Base-by-base conservation (phyloP, 2,888 invertebrate genomes). In the Drosophila villosipedis region DNA sequence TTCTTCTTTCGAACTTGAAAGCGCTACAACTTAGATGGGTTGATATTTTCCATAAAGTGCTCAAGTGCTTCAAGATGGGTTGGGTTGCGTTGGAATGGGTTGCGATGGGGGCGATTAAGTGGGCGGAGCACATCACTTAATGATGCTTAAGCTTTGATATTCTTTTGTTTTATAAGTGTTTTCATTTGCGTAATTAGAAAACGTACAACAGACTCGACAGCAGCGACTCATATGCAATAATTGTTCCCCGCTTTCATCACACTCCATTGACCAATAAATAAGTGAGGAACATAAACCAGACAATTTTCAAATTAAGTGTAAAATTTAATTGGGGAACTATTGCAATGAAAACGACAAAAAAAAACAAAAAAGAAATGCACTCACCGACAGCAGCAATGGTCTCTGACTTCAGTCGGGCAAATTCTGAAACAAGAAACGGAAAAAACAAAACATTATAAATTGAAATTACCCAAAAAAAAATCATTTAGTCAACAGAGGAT, bases 1-100 rank as follows among this genome's bases (percentile, higher is more conserved):
- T 39, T 50, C 37, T 58, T 35, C 25, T 50, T 19, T 33, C 31
- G 33, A 53, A 71, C 47, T 87, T 67, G 67, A 80, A 59, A 80
- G 80, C 76, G 41, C 52, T 37, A 22, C 33, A 28, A 47, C 47
- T 47, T 37, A 52, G 57, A 77, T 58, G n/a, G 53, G 35, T 61
- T 73, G 28, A 57, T 19, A 19, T 55, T 55, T 55, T 49, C 43
- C 47, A 62, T 71, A 65, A 59, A 80, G 66, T 67, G 60, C 67
- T 50, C 6, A n/a, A 55, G 28, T 37, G 28, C 37, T 39, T 28
- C 30, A 39, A 30, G 69, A 16, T 50, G 31, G 37, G 39, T 4
- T 6, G 35, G 16, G 28, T 1, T 28, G 31, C 25, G 19, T 10
- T n/a, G 25, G 25, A 3, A 25, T 25, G 25, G 25, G 25, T 3